Evolutionary conservation across 2,797 vertebrate species (phyloP).

Genomic region (Coilia nasus): DNA sequence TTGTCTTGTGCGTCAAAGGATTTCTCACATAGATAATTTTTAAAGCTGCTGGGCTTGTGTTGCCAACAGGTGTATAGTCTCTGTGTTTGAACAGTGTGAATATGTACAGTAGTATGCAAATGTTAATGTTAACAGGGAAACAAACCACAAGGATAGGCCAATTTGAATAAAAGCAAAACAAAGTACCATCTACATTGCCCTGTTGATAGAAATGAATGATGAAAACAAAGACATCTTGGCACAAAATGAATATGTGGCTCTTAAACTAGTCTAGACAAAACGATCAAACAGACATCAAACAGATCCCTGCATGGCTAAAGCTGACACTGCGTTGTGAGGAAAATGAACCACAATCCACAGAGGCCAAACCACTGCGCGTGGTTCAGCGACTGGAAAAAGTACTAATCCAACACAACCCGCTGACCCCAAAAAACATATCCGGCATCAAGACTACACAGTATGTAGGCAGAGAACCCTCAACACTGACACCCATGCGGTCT

Average conservation of each 20-base stretch:
- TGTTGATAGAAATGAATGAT: too few relatives aligned
- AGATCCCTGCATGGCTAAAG: not conserved
- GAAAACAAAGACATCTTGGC: too few relatives aligned
- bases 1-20: not conserved
- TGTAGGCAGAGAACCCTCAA: too few relatives aligned
- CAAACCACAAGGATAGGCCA: not conserved
- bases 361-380: not conserved
- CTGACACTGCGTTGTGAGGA: not conserved
- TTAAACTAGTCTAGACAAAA: not conserved
- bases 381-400: not conserved
- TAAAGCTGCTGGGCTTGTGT: not conserved
- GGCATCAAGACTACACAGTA: not conserved
- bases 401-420: not conserved
- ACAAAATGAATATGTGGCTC: not conserved
- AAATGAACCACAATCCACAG: not conserved
- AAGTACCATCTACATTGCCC: not conserved
- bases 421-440: not conserved
- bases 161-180: slow-evolving; percentile 1
- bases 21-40: not conserved
- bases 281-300: not conserved
- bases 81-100: not conserved
- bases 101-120: not conserved
- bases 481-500: too few relatives aligned
- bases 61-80: not conserved
- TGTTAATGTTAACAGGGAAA: not conserved